A percentile compares a stretch with the other conserved stretches of the same genome.
phyloP scores from a whole-genome alignment of 2,797 vertebrate genomes.

The Sebastiscus tertius region DNA sequence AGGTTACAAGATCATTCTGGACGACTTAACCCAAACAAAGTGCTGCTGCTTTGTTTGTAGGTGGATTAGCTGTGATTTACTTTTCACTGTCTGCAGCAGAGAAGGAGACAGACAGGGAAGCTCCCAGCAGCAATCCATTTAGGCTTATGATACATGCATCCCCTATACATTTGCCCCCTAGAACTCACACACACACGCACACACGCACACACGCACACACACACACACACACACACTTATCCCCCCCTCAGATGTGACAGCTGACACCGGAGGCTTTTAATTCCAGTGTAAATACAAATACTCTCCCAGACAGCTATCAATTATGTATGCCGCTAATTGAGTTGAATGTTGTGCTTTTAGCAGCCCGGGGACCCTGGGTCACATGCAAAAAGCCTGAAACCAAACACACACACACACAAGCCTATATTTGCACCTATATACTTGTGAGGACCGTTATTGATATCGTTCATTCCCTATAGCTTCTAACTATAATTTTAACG shows the following conservation, averaged over 20 bases:
- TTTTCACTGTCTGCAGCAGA: conserved; percentile 34
- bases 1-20: conserved; percentile 12
- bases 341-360: conserved; percentile 84
- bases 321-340: conserved; percentile 86
- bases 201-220: conserved; percentile 2
- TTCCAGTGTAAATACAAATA: conserved; percentile 88
- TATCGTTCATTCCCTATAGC: neutral
- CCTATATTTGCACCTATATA: neutral
- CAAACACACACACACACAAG: conserved; percentile 24
- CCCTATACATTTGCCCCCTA: neutral
- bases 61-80: conserved; percentile 53
- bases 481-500: neutral
- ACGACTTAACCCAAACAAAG: conserved; percentile 17
- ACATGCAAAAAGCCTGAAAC: conserved; percentile 61
- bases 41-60: conserved; percentile 19
- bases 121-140: conserved; percentile 41
- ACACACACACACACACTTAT: conserved; percentile 26
- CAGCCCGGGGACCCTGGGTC: conserved; percentile 66
- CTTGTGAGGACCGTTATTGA: neutral
- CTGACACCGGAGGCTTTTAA: conserved; percentile 88
- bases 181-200: neutral
- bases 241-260: conserved; percentile 68
- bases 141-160: conserved; percentile 26
- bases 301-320: conserved; percentile 85
- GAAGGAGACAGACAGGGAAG: conserved; percentile 24